Evolutionary conservation across 1,140 invertebrate species (phyloP).

Genomic region (Polypedilum pembai): DNA sequence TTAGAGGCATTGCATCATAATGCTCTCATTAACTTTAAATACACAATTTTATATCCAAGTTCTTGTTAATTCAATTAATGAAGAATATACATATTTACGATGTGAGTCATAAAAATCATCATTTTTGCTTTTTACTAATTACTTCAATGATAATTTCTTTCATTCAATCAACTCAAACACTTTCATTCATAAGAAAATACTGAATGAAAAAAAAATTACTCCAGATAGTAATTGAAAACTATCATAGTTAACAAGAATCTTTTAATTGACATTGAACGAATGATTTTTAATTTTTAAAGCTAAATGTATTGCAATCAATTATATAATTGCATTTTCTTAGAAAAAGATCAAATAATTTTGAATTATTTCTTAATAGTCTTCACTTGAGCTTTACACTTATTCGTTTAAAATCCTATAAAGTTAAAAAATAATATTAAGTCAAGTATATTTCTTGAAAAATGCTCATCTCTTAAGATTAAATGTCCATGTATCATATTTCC

Average conservation of each 20-base stretch:
- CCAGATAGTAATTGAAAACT: too few species aligned
- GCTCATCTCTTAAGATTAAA: not conserved
- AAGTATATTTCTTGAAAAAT: not conserved
- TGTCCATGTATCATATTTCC: not conserved
- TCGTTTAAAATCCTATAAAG: too few species aligned
- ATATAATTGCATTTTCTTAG: too few species aligned
- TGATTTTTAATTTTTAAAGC: too few species aligned
- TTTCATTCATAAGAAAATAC: not conserved
- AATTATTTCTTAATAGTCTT: too few species aligned
- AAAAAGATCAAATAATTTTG: too few species aligned
- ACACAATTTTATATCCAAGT: not conserved
- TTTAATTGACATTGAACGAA: too few species aligned
- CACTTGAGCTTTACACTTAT: too few species aligned
- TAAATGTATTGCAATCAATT: too few species aligned
- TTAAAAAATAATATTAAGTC: not conserved
- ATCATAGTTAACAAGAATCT: too few species aligned
- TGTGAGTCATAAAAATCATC: conserved; percentile 12
- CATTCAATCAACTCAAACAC: not conserved
- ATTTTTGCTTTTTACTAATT: not conserved
- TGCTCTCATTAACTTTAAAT: too few species aligned
- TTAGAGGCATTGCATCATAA: too few species aligned
- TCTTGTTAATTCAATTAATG: conserved; percentile 1
- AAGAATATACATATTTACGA: not conserved
- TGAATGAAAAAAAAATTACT: not conserved
- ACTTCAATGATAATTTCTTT: not conserved